Conservation (phyloP, 2,797 vertebrate species). For the Cygnus olor region DNA sequence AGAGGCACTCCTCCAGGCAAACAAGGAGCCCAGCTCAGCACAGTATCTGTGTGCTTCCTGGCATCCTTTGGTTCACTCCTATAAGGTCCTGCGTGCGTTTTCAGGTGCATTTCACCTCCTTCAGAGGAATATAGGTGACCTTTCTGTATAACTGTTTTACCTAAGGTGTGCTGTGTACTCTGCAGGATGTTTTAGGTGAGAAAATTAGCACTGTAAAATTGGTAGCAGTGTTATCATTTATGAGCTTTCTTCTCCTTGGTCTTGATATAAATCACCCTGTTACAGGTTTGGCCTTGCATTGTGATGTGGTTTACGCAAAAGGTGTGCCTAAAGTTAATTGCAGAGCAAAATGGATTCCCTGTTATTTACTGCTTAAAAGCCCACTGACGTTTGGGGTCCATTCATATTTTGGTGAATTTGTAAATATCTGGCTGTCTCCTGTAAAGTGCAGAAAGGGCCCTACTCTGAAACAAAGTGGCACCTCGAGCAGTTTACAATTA, state of each 20-base stretch:
- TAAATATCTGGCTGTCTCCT: neutral
- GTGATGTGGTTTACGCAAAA: neutral
- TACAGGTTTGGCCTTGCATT: neutral
- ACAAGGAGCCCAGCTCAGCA: neutral
- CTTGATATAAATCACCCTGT: neutral
- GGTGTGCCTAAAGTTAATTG: neutral
- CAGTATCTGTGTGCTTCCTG: neutral
- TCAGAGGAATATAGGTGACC: neutral
- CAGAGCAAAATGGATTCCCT: neutral
- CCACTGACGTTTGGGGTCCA: accelerated
- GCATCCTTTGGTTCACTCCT: neutral
- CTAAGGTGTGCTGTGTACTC: neutral
- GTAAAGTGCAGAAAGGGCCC: neutral
- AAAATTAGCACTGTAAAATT: neutral
- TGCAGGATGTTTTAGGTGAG: neutral
- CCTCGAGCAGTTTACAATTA: neutral
- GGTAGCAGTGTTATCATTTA: neutral
- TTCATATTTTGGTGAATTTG: neutral
- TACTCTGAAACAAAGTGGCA: neutral
- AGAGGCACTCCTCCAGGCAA: neutral
- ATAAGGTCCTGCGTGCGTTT: accelerated
- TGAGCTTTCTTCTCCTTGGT: neutral
- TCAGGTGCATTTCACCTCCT: neutral
- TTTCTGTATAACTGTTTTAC: neutral
- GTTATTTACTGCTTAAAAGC: neutral